Base-by-base conservation (phyloP, 2,797 vertebrate genomes). In the Nannoperca obscura region DNA sequence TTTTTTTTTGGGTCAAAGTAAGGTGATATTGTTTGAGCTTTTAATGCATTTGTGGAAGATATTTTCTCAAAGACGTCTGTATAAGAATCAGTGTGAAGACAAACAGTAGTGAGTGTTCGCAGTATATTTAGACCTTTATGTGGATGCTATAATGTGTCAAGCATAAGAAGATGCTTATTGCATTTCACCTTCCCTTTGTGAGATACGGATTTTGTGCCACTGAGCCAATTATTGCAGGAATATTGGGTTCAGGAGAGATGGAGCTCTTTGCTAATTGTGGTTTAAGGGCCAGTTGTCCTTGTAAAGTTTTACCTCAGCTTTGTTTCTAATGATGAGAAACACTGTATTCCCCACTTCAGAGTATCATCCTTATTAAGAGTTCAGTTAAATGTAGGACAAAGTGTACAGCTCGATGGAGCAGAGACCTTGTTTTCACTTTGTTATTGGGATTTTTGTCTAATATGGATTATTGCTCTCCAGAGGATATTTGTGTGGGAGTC, bases 291-390 rank as follows among this genome's bases (percentile, higher is more conserved):
- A 1, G 49, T 12, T 24, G 74, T 68, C 81, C 70, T 82, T 86
- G 76, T 71, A 46, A 73, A 67, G 27, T 32, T 78, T 24, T 5
- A 30, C 36, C 65, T 69, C 76, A 52, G 32, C 44, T 3, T 84
- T 65, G 59, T 82, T 47, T 82, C 71, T 71, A 74, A 80, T 54
- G 67, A 78, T 80, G 75, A 73, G 61, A 83, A 74, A 36, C 27
- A 12, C 11, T 61, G 30, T 76, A 64, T 79, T 61, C 44, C 34
- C 27, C 27, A 12, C 50, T 14, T 42, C 20, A 7, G 55, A 36
- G 77, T 50, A 46, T 72, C 73, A 49, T 49, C 53, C 36, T 47
- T 50, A 61, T 52, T 78, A 17, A 3, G 36, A 22, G 30, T 71
- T 52, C 12, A 60, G 5, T 53, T 58, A 22, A 30, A 54, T 32